Evolutionary conservation across 1,140 invertebrate genomes (phyloP).

Genomic region (Chlorops oryzae): DNA sequence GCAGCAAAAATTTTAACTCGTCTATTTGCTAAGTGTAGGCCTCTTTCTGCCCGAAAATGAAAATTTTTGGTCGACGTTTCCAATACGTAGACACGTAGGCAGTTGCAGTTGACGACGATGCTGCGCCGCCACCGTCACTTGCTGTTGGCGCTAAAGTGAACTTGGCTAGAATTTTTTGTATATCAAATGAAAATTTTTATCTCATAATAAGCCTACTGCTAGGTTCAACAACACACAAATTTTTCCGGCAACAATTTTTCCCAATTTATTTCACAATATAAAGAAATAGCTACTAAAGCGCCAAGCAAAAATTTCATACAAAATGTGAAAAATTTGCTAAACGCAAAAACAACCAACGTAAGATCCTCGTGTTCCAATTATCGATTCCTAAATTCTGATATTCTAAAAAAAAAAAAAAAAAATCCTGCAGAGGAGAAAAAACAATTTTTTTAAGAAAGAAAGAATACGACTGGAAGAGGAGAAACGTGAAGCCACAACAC

Average conservation of each 20-base stretch:
- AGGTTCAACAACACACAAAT: slow-evolving; percentile 16
- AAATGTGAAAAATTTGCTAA: neutral
- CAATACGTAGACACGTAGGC: no score
- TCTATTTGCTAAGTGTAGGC: no score
- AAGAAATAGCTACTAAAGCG: neutral
- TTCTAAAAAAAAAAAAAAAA: neutral
- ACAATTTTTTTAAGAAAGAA: no score
- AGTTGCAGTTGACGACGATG: slow-evolving; percentile 14
- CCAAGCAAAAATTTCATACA: neutral
- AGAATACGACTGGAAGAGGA: no score
- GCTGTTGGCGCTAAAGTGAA: slow-evolving; percentile 9
- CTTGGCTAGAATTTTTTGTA: slow-evolving; percentile 34
- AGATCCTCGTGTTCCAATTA: no score
- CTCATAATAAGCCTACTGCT: slow-evolving; percentile 41
- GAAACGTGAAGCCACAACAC: no score
- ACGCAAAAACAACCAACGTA: no score
- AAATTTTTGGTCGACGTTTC: no score
- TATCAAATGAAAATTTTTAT: slow-evolving; percentile 36
- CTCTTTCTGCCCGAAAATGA: no score
- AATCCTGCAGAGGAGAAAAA: neutral
- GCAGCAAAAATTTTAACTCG: no score
- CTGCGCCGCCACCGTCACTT: slow-evolving; percentile 9
- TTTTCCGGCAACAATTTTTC: slow-evolving; percentile 32
- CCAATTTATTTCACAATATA: slow-evolving; percentile 33
- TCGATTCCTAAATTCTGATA: no score